Percentiles rank a stretch among this genome's conserved stretches.
Conservation (phyloP, 35 echinoderm and acorn worm genomes). For the Heliocidaris erythrogramma region DNA sequence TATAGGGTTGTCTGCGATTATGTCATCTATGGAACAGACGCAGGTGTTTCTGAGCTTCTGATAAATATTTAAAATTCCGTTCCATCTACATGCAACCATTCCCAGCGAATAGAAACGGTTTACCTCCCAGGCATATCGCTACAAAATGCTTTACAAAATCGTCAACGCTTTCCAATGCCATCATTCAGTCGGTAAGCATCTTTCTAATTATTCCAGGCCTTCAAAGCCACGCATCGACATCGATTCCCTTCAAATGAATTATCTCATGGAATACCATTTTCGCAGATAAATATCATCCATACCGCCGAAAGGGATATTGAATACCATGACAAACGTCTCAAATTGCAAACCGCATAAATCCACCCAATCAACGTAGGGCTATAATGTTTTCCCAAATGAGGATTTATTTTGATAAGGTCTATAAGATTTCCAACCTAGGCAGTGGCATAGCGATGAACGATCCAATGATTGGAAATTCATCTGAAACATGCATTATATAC, state of each 20-base stretch:
- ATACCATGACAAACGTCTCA: neutral
- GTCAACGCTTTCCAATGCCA: no score
- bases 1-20: no score
- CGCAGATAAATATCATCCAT: neutral
- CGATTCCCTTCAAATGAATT: neutral
- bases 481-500: neutral
- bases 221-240: neutral
- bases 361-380: neutral
- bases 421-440: neutral
- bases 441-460: neutral
- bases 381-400: neutral
- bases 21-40: no score
- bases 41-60: no score
- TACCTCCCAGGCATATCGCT: no score
- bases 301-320: neutral
- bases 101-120: no score
- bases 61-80: no score
- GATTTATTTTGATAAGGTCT: neutral
- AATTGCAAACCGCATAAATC: neutral
- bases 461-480: neutral
- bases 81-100: no score
- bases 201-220: neutral
- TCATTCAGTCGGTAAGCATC: neutral
- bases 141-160: no score
- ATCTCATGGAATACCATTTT: neutral